These are phyloP conservation scores for Halictus rubicundus DNA, from an alignment of 1,140 invertebrate genomes.

Conservation along the genomic window DNA sequence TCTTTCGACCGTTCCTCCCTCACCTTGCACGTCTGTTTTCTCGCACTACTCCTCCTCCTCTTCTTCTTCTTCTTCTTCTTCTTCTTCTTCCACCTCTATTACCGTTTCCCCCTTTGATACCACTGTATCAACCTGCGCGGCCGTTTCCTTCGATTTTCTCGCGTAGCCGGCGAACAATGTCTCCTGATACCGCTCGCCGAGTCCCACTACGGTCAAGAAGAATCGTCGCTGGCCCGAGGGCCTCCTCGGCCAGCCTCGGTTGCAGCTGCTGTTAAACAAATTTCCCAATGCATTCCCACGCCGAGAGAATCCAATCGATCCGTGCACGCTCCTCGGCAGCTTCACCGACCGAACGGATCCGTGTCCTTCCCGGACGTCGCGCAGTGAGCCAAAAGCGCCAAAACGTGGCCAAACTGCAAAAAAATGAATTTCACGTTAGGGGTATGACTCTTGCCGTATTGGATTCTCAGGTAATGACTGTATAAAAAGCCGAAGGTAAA, in stretches of 20 bases:
- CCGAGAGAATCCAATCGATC: neutral
- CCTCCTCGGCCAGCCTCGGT: neutral
- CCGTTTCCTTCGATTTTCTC: conserved; percentile 43
- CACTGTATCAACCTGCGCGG: conserved; percentile 1
- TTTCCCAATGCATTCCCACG: conserved; percentile 47
- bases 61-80: conserved; percentile 7
- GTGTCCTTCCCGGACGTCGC: too few relatives aligned
- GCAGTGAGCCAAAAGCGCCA: too few relatives aligned
- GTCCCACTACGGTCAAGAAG: conserved; percentile 25
- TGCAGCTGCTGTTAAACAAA: conserved; percentile 53
- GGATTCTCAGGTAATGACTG: too few relatives aligned
- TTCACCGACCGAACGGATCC: too few relatives aligned
- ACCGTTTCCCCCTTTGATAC: neutral
- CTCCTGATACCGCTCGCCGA: conserved; percentile 19
- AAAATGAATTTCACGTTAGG: too few relatives aligned
- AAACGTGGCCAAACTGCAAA: too few relatives aligned
- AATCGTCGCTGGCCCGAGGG: conserved; percentile 33
- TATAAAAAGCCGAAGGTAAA: too few relatives aligned
- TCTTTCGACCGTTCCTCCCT: neutral
- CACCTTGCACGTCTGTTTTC: conserved; percentile 30
- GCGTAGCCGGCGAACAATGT: conserved; percentile 37
- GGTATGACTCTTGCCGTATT: too few relatives aligned
- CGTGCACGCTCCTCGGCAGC: too few relatives aligned
- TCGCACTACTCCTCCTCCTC: too few relatives aligned
- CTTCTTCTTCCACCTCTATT: neutral